These are phyloP conservation scores for Aleadryas rufinucha DNA, from an alignment of 2,113 vertebrate species.

Conservation along the genomic window DNA sequence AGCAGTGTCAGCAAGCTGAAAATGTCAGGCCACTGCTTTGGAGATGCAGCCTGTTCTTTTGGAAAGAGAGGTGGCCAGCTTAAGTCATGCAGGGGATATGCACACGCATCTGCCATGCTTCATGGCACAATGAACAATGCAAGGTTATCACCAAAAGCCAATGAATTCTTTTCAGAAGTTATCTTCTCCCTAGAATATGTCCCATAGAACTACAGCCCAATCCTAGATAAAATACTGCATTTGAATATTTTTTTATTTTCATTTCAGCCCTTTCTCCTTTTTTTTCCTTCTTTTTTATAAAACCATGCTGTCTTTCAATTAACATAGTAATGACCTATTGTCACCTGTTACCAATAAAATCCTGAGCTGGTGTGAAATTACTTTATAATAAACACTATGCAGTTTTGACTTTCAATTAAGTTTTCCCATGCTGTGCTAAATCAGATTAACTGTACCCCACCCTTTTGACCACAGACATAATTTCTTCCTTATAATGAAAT, in stretches of 20 bases:
- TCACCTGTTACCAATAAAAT: conserved; percentile 78
- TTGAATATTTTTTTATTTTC: background rate
- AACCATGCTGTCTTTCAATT: conserved; percentile 75
- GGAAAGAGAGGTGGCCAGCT: background rate
- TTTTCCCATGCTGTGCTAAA: conserved; percentile 80
- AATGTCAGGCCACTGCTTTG: background rate
- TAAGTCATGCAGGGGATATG: background rate
- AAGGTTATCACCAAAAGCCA: background rate
- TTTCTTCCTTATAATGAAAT: conserved; percentile 76
- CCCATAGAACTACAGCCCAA: background rate
- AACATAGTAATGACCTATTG: conserved; percentile 79
- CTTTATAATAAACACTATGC: conserved; percentile 81
- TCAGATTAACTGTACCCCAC: conserved; percentile 76
- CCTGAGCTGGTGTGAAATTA: conserved; percentile 83
- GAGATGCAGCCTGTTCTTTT: background rate
- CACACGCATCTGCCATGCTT: background rate
- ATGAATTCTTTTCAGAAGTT: background rate
- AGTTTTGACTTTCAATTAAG: conserved; percentile 82
- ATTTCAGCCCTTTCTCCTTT: background rate
- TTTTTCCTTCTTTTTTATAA: background rate
- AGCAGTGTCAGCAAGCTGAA: background rate
- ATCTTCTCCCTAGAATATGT: background rate
- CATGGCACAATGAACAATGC: background rate
- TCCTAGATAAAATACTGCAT: background rate
- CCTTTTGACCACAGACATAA: conserved; percentile 74